Conservation (phyloP, 2,888 invertebrate genomes). For the Drosophila flavopinicola region DNA sequence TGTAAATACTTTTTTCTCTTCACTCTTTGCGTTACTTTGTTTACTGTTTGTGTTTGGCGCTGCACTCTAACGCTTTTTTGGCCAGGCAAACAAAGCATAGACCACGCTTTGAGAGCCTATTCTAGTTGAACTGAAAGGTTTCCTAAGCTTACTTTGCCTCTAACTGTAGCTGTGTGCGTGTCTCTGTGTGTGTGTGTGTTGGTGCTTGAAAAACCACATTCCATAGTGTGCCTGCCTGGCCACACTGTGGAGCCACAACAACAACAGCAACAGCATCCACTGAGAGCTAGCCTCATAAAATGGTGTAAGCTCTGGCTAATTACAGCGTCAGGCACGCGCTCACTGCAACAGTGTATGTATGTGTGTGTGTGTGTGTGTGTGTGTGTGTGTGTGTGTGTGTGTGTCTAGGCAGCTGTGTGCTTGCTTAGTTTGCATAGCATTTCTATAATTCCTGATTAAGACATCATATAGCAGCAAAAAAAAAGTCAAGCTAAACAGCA, state of each 20-base stretch:
- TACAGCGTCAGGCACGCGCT: slow-evolving; percentile 78
- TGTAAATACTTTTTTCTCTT: slow-evolving; percentile 17
- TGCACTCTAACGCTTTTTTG: slow-evolving; percentile 32
- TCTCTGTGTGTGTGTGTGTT: slow-evolving; percentile 44
- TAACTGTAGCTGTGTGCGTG: slow-evolving; percentile 12
- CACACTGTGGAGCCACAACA: slow-evolving; percentile 27
- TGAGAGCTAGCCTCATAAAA: slow-evolving; percentile 51
- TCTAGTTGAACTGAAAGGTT: slow-evolving; percentile 39
- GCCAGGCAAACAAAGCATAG: slow-evolving; percentile 13
- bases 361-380: slow-evolving; percentile 10
- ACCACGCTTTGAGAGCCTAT: slow-evolving; percentile 37
- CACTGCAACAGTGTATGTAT: slow-evolving; percentile 27
- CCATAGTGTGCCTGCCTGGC: slow-evolving; percentile 75
- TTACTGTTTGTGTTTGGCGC: slow-evolving; percentile 17
- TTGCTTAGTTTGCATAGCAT: slow-evolving; percentile 59
- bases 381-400: slow-evolving; percentile 17
- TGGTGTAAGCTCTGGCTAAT: slow-evolving; percentile 71
- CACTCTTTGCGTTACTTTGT: slow-evolving; percentile 1
- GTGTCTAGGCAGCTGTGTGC: slow-evolving; percentile 26
- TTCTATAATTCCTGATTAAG: slow-evolving; percentile 73
- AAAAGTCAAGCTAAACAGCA: slow-evolving; percentile 31
- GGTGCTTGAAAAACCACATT: slow-evolving; percentile 77
- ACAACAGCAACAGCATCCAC: slow-evolving; percentile 60
- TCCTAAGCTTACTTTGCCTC: slow-evolving; percentile 26
- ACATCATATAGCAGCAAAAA: slow-evolving; percentile 51